A percentile compares a stretch with the other conserved stretches of the same genome.
Conservation (phyloP, 2,113 vertebrate genomes). For the Syngnathus typhle region DNA sequence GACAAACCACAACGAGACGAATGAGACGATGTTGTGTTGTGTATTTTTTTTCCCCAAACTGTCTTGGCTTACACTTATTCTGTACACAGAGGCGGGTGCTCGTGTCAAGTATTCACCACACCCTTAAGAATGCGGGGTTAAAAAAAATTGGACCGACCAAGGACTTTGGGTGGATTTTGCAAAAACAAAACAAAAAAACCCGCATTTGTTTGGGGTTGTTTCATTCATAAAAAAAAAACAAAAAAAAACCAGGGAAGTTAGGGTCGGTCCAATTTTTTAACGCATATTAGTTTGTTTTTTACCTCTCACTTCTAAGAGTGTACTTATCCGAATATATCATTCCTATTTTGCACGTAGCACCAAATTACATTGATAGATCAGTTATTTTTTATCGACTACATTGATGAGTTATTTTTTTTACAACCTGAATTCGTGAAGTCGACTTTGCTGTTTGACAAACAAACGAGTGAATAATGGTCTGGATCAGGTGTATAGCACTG, state of each 20-base stretch:
- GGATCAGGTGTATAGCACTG: neutral
- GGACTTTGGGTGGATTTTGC: no score
- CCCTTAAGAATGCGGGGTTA: no score
- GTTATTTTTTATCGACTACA: neutral
- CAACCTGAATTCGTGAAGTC: neutral
- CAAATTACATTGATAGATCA: neutral
- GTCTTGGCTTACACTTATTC: neutral
- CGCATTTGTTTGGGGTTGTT: no score
- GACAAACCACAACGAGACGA: neutral
- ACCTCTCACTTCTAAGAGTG: no score
- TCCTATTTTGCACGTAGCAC: neutral
- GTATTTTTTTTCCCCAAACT: neutral
- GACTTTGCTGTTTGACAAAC: neutral
- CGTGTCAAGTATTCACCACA: no score
- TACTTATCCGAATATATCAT: neutral
- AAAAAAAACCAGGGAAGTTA: no score
- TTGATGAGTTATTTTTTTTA: neutral
- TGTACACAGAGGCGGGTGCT: neutral
- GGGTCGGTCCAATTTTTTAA: no score
- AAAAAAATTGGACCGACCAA: no score
- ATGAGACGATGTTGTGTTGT: neutral
- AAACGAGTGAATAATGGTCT: neutral
- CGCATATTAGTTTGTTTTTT: no score
- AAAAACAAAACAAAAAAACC: no score
- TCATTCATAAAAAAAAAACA: no score